Evolutionary conservation across 2,113 vertebrate species (phyloP), one percentile per base, ranked within the genome.

Genomic region (Perca flavescens): DNA sequence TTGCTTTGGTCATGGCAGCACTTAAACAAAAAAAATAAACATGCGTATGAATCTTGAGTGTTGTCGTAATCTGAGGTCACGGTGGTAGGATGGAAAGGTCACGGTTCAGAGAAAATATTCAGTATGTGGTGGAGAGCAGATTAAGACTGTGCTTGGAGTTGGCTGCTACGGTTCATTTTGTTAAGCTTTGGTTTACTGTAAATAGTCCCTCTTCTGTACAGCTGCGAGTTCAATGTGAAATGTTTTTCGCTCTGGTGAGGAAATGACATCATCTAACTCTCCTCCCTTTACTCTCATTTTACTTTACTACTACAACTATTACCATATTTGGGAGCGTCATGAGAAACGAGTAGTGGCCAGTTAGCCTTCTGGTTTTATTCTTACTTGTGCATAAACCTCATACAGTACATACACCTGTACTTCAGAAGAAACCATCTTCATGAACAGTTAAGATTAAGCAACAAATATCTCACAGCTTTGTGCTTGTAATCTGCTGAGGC

Each of bases 241-340:
- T 81, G 81, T 89, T 83, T 43, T 90, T 82, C 0, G 4, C 77
- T 72, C 22, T 56, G 21, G 36, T 14, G 36, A 83, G 81, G 86
- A 86, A 86, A 80, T 85, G 7, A 91, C 47, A 64, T 90, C 83
- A 90, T 66, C 52, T 43, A 15, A 47, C 57, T 22, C 64, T 54
- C 50, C 69, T 82, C 25, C n/a, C 46, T 74, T 56, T 49, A 66
- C 70, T 79, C 70, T 67, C 9, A 31, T 71, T 47, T 74, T 53
- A 79, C 47, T 28, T 28, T 28, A 80, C 77, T 76, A 56, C 82
- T 53, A 52, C 36, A 40, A 40, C 36, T 40, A 40, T 40, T 40
- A 40, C 7, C 36, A 40, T 16, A 50, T 50, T 50, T 50, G 49
- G 7, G 1, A 43, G 34, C 5, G 49, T 4, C 49, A 50, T 16